These are phyloP conservation scores for Cyprinodon variegatus DNA, from an alignment of 2,113 vertebrate species.

Conservation along the genomic window DNA sequence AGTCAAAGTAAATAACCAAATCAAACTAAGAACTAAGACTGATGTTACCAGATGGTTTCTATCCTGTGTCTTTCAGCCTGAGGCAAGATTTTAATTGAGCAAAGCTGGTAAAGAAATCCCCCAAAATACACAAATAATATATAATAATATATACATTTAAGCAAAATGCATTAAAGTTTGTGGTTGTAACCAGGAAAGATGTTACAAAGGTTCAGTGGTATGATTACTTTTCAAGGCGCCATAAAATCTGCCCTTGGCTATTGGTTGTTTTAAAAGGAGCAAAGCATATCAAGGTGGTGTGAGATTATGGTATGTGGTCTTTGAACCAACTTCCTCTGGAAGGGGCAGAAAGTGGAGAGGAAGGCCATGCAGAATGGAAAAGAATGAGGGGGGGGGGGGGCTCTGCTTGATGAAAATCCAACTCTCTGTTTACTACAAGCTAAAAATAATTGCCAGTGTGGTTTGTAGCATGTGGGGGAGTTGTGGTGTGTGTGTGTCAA, in stretches of 20 bases:
- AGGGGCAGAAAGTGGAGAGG: constrained; percentile 10
- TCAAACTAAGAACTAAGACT: too few species aligned
- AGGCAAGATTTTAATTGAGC: background rate
- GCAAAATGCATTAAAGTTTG: background rate
- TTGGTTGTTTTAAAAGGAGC: constrained; percentile 37
- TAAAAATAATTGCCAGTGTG: constrained; percentile 73
- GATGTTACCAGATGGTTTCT: too few species aligned
- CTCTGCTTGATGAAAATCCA: constrained; percentile 52
- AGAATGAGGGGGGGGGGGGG: constrained; percentile 8
- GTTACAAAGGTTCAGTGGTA: background rate
- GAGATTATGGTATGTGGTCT: constrained; percentile 61
- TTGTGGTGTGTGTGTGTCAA: constrained; percentile 26
- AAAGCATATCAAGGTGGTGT: constrained; percentile 33
- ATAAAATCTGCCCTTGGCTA: constrained; percentile 26
- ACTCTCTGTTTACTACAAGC: constrained; percentile 70
- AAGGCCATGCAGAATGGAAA: constrained; percentile 14
- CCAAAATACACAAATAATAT: background rate
- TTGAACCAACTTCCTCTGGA: constrained; percentile 43
- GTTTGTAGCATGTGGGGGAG: constrained; percentile 38
- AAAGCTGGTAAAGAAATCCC: background rate
- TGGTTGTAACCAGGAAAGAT: background rate
- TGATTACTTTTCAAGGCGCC: background rate
- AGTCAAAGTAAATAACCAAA: too few species aligned
- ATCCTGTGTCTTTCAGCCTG: background rate
- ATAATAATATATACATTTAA: background rate